phyloP scores from a whole-genome alignment of 2,113 vertebrate genomes.

The Eulemur macaco region DNA sequence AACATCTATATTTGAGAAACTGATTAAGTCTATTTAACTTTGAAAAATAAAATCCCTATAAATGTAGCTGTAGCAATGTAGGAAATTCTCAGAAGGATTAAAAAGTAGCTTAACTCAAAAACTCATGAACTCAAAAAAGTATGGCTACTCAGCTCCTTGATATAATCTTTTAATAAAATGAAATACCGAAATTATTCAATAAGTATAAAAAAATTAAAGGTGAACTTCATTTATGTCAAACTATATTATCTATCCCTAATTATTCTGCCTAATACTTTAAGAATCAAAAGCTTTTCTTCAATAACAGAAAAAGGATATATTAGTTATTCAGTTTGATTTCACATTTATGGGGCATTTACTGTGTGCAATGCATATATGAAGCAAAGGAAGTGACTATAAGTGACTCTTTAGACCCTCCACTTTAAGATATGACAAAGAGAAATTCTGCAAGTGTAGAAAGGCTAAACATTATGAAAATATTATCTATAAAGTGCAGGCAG shows the following conservation, averaged over 20 bases:
- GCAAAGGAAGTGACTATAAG: background rate
- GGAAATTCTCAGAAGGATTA: background rate
- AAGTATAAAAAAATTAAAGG: background rate
- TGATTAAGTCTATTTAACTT: background rate
- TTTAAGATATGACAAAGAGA: background rate
- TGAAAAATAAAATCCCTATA: background rate
- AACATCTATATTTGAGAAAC: constrained; percentile 7
- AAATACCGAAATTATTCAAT: background rate
- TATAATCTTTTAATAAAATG: constrained; percentile 1
- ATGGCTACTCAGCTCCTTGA: background rate
- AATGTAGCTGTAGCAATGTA: background rate
- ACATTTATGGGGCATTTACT: background rate
- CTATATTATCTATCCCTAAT: background rate
- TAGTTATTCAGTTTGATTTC: background rate
- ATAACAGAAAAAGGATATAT: background rate
- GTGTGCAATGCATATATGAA: background rate
- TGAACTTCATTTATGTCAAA: background rate
- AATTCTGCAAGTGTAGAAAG: background rate
- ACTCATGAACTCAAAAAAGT: background rate
- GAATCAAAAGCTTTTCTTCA: background rate
- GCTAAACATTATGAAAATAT: background rate
- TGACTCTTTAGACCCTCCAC: background rate
- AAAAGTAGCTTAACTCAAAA: background rate
- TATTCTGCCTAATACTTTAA: background rate
- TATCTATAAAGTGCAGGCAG: constrained; percentile 45